Conservation (phyloP, 2,797 vertebrate species). For the Hyperoplus immaculatus region DNA sequence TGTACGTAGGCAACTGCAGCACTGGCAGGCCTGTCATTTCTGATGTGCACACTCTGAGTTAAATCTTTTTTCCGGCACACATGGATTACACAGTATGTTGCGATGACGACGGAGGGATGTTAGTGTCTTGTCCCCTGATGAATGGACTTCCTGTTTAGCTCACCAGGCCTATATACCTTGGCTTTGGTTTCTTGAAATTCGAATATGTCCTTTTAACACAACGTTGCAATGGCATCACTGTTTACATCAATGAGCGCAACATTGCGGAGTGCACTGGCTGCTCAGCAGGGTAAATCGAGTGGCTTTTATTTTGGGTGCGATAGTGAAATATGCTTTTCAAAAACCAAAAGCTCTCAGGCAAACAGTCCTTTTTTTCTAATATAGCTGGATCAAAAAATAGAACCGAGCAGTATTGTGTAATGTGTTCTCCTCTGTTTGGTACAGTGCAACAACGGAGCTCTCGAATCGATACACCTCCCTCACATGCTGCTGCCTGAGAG, state of each 20-base stretch:
- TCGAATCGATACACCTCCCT: constrained; percentile 83
- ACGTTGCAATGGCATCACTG: constrained; percentile 29
- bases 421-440: constrained; percentile 72
- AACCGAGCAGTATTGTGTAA: constrained; percentile 80
- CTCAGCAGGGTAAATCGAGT: constrained; percentile 31
- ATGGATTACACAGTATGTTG: constrained; percentile 9
- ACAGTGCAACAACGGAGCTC: constrained; percentile 69
- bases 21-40: constrained; percentile 25
- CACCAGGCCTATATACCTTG: constrained; percentile 39
- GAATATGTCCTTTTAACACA: constrained; percentile 41
- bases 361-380: constrained; percentile 48
- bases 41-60: constrained; percentile 7
- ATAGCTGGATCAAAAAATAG: constrained; percentile 81
- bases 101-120: neutral
- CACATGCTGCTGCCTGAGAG: constrained; percentile 64
- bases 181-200: constrained; percentile 48
- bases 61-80: constrained; percentile 9
- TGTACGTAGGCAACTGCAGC: constrained; percentile 25
- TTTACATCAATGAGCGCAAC: constrained; percentile 41
- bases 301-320: constrained; percentile 48
- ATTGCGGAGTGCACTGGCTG: constrained; percentile 26
- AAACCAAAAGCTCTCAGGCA: constrained; percentile 53
- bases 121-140: constrained; percentile 39
- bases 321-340: constrained; percentile 57
- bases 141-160: constrained; percentile 65